Evolutionary conservation across 2,888 invertebrate species (phyloP), one percentile per base, ranked within the genome.

Genomic region (Caenorhabditis japonica): DNA sequence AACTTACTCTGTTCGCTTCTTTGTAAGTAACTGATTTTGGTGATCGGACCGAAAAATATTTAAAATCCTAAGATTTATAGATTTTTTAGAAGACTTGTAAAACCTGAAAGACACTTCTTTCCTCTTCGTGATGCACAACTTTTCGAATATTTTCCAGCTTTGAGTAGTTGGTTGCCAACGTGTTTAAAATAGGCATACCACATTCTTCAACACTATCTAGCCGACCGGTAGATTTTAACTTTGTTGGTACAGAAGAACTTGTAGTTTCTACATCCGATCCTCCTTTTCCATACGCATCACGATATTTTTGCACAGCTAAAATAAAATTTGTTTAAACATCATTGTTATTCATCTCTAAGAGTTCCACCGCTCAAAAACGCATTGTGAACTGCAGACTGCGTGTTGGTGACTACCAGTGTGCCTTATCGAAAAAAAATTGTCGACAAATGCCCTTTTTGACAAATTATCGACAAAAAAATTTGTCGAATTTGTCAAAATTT

Each of bases 251-350:
- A 3, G 62, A 62, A n/a, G 53, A 53, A n/a, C 56, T 39, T 2
- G 66, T 59, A 2, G 60, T 44, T 38, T 72, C 72, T 2, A 72
- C 51, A 34, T 72, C 72, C 3, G 68, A 71, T 2, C 74, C 76
- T 21, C 79, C 41, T 53, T 72, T 74, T 2, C 79, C 76, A 19
- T 76, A 62, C 36, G 60, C 59, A 39, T 79, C 79, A 10, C 76
- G 66, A 47, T 75, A 76, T 49, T 73, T 60, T 52, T 79, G 79
- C 33, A 79, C 79, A 10, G 79, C 77, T 64, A 51, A 38, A 72
- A 70, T 30, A n/a, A n/a, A n/a, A n/a, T n/a, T n/a, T n/a, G n/a
- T n/a, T n/a, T n/a, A n/a, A n/a, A n/a, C n/a, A n/a, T n/a, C n/a
- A n/a, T n/a, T n/a, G n/a, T n/a, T n/a, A n/a, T n/a, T n/a, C n/a